Conservation (phyloP, 2,888 invertebrate genomes). For the Temnothorax unifasciatus region DNA sequence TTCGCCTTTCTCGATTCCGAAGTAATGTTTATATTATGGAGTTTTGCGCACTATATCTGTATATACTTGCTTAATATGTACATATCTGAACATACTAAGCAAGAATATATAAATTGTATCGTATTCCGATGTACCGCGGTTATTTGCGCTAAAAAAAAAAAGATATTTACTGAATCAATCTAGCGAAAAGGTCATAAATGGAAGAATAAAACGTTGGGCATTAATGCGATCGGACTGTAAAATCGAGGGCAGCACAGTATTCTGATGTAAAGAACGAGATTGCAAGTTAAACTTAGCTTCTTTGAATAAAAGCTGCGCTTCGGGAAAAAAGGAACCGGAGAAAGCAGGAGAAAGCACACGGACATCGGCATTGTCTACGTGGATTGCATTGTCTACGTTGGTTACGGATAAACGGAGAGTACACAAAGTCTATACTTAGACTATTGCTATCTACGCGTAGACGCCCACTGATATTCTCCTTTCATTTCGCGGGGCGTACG, state of each 20-base stretch:
- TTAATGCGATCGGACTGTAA: neutral
- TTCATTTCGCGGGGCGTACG: constrained; percentile 40
- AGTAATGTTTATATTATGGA: neutral
- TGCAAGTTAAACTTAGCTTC: neutral
- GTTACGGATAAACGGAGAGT: constrained; percentile 26
- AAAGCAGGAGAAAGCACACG: constrained; percentile 42
- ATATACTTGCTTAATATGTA: neutral
- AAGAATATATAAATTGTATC: constrained; percentile 4
- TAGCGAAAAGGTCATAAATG: neutral
- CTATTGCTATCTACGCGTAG: constrained; percentile 16
- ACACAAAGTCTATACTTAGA: constrained; percentile 24
- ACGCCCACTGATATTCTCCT: constrained; percentile 38
- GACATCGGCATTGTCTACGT: constrained; percentile 20
- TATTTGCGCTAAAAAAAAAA: neutral
- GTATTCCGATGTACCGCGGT: neutral
- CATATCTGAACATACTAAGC: neutral
- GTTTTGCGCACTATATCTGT: neutral
- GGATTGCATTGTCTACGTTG: constrained; percentile 27
- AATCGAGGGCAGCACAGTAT: neutral
- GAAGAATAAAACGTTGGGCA: neutral
- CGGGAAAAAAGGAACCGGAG: constrained; percentile 10
- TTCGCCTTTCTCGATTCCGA: neutral
- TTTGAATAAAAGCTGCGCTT: neutral
- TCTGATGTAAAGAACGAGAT: neutral
- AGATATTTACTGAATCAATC: neutral